Evolutionary conservation across 2,797 vertebrate species (phyloP), one percentile per base, ranked within the genome.

Genomic region (Ctenosaura bakeri): DNA sequence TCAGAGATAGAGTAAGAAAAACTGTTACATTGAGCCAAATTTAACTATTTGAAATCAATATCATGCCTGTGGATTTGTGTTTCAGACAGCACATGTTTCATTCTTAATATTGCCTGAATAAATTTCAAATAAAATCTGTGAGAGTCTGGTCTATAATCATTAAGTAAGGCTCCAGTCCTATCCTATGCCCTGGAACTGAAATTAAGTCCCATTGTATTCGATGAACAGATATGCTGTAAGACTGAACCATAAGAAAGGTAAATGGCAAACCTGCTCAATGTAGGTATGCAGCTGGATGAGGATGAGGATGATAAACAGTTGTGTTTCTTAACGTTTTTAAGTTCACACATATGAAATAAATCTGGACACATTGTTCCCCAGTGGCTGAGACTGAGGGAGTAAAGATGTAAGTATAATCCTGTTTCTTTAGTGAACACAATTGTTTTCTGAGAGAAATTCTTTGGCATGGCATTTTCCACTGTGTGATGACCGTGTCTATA

Each of bases 381-480:
- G 16, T 18, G 16, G 2, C 12, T 69, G 64, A 69, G 83, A 66
- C 8, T 32, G 12, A 42, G 29, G 64, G 38, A 66, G 62, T 38
- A 69, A 82, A 62, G 62, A 35, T 16, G n/a, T 24, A 9, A n/a
- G 20, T 56, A 35, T 35, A 59, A 22, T 59, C n/a, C 9, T 35
- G 18, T 59, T 56, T 20, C 24, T 62, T 84, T 84, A 32, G 59
- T 9, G 22, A 35, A 20, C n/a, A 38, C 14, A 62, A 62, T 38
- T 52, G 29, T 52, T 46, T 84, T 16, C 62, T 46, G 38, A 69
- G 62, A 69, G 6, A 16, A 32, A 16, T 16, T 16, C 24, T 24
- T 83, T 84, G 82, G 26, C 83, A 85, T 71, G 29, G 12, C 32
- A 85, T 85, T 35, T 85, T 71, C 54, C 42, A 85, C 29, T 52